Evolutionary conservation across 2,888 invertebrate species (phyloP), one percentile per base, ranked within the genome.

Genomic region (Eristalis intricaria): DNA sequence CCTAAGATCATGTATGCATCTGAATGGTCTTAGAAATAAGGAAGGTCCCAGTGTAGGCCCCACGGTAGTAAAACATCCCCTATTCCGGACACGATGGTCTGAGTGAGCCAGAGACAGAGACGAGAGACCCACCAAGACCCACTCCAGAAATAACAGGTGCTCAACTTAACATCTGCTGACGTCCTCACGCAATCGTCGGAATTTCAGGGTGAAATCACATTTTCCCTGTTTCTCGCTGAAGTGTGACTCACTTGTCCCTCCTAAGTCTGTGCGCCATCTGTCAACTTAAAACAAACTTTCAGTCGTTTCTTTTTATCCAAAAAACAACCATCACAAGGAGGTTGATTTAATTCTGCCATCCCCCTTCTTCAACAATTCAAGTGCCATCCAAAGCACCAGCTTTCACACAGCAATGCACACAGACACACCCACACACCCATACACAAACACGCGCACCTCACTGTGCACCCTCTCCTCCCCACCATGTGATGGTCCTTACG

Each of bases 311-410:
- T 32, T 15, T 40, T 4, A 32, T 35, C 71, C 23, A 32, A 69
- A 82, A 76, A 82, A 70, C 43, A 82, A 69, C 64, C 75, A 76
- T 76, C 69, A 64, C 63, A 64, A 75, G 32, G 60, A 81, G 64
- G 81, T 75, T 75, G 75, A 81, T 70, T 75, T 75, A 75, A 80
- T 74, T 74, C 73, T 26, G 50, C 50, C 73, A 63, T 26, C 60
- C 32, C 56, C 69, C n/a, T 63, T 73, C 38, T 63, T 26, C 58
- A 15, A 15, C 50, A 32, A 26, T 58, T 78, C 22, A 78, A 74
- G 50, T 74, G 68, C 69, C 81, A 69, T 81, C 81, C 74, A 50
- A 68, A 68, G 56, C 58, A 75, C 22, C 69, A 75, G 4, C 69
- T 60, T 65, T 29, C 43, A 69, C 61, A 81, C 43, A 80, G 29